Percentiles rank a stretch among this genome's conserved stretches.
phyloP scores from a whole-genome alignment of 2,888 invertebrate genomes.

The Spisula solida region DNA sequence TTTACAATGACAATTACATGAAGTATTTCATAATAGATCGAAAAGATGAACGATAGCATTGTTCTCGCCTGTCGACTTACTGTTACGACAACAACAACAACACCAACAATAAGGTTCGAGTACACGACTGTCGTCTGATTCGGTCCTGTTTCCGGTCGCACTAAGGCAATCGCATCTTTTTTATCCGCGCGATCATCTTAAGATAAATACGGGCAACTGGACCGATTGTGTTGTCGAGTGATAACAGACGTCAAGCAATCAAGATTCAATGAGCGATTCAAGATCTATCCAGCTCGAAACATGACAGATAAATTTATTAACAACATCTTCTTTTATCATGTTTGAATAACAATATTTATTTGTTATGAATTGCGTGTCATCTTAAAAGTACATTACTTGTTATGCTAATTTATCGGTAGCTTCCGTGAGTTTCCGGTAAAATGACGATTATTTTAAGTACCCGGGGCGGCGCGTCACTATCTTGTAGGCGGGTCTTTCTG shows the following conservation, averaged over 20 bases:
- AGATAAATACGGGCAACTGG: not conserved
- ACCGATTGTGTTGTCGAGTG: not conserved
- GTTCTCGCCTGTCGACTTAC: not conserved
- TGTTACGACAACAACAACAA: no score
- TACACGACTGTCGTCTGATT: not conserved
- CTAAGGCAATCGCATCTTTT: not conserved
- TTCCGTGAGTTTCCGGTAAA: slow-evolving; percentile 12
- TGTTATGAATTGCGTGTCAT: slow-evolving; percentile 14
- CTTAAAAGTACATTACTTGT: not conserved
- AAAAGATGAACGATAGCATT: not conserved
- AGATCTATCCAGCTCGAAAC: not conserved
- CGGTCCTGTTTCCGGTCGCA: not conserved
- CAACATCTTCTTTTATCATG: not conserved
- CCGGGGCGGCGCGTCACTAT: slow-evolving; percentile 37
- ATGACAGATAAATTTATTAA: slow-evolving; percentile 2
- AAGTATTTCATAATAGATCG: slow-evolving; percentile 33
- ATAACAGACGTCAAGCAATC: not conserved
- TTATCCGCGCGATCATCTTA: not conserved
- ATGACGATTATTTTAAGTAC: not conserved
- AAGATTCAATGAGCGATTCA: no score
- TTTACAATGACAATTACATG: slow-evolving; percentile 7
- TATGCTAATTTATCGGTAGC: not conserved
- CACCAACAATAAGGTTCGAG: not conserved
- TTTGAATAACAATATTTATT: slow-evolving; percentile 18
- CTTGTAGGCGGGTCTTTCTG: slow-evolving; percentile 42